A percentile compares a stretch with the other conserved stretches of the same genome.
Conservation (phyloP, 2,113 vertebrate species). For the Morone saxatilis region DNA sequence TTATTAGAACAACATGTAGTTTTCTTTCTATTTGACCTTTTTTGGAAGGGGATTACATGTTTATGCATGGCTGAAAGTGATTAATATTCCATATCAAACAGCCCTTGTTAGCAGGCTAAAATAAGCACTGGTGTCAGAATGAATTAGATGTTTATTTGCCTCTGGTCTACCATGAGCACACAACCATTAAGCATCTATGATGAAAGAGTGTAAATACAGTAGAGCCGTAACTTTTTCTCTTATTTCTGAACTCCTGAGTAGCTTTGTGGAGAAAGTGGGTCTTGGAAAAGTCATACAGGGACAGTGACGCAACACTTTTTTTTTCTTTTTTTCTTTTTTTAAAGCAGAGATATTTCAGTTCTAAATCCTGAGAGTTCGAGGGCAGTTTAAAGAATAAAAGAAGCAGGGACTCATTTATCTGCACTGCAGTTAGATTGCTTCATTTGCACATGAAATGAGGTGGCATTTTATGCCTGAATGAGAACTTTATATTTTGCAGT, state of each 20-base stretch:
- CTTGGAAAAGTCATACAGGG: slow-evolving; percentile 1
- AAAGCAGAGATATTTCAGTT: slow-evolving; percentile 13
- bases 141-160: slow-evolving; percentile 35
- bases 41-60: background rate
- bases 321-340: background rate
- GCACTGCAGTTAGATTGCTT: slow-evolving; percentile 44
- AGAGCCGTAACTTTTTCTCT: background rate
- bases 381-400: slow-evolving; percentile 41
- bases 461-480: slow-evolving; percentile 38
- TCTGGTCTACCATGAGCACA: slow-evolving; percentile 17
- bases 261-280: slow-evolving; percentile 3
- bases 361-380: slow-evolving; percentile 16
- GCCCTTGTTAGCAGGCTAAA: background rate
- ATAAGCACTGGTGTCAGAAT: slow-evolving; percentile 26
- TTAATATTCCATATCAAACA: slow-evolving; percentile 15
- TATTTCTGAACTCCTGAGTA: background rate
- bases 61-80: slow-evolving; percentile 27
- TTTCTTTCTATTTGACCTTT: slow-evolving; percentile 1
- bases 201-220: slow-evolving; percentile 18
- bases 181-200: slow-evolving; percentile 25
- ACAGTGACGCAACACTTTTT: background rate
- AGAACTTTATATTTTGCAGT: slow-evolving; percentile 50
- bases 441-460: slow-evolving; percentile 58
- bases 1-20: background rate
- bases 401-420: slow-evolving; percentile 40